Evolutionary conservation across 1,140 invertebrate species (phyloP).

Genomic region (Hetaerina americana): DNA sequence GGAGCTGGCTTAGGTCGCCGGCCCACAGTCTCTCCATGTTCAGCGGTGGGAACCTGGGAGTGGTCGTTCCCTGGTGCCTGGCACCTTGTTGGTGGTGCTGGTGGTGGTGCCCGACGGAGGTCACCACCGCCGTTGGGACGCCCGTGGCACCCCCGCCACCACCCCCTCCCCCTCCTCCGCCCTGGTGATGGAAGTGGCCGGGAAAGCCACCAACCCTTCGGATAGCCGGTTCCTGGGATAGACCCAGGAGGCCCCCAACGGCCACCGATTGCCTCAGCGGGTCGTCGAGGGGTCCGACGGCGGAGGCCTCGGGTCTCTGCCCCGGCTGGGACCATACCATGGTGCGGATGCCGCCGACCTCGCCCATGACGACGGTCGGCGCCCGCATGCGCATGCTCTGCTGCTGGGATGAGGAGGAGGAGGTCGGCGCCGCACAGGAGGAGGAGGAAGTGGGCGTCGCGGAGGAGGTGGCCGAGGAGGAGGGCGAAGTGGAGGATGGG

Average conservation of each 20-base stretch:
- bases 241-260: conserved; percentile 38
- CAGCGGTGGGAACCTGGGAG: conserved; percentile 38
- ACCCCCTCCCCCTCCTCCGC: neutral
- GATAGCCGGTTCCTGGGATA: conserved; percentile 44
- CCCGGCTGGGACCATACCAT: conserved; percentile 66
- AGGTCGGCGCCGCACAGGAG: conserved; percentile 39
- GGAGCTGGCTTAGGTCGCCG: conserved; percentile 66
- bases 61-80: conserved; percentile 23
- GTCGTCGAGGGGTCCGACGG: conserved; percentile 32
- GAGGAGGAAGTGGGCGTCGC: conserved; percentile 39
- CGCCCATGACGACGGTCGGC: conserved; percentile 81
- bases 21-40: conserved; percentile 88
- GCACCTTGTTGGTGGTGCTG: conserved; percentile 19
- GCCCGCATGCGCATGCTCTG: conserved; percentile 39
- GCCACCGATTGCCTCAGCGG: conserved; percentile 30
- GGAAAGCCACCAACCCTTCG: neutral
- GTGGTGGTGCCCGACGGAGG: no score
- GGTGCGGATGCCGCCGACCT: conserved; percentile 75
- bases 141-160: conserved; percentile 5
- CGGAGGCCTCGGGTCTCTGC: conserved; percentile 22
- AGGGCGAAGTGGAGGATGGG: conserved; percentile 7
- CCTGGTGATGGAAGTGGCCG: neutral
- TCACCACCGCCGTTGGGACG: conserved; percentile 2
- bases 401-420: conserved; percentile 19
- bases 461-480: conserved; percentile 31